Conservation (phyloP, 2,797 vertebrate genomes). For the Graptemys geographica region DNA sequence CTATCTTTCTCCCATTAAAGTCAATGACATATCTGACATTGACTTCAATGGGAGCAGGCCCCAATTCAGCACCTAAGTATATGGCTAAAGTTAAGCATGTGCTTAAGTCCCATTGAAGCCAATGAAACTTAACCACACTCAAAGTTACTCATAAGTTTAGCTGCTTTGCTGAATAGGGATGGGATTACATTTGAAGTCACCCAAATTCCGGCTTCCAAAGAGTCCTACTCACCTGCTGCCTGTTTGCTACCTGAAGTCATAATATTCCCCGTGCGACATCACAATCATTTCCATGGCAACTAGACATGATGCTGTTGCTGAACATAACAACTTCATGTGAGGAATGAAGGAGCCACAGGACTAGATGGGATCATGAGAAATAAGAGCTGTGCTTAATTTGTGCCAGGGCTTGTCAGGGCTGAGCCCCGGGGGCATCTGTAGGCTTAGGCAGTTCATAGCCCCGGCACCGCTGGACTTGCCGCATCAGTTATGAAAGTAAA, state of each 20-base stretch:
- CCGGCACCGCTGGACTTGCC: too few relatives aligned
- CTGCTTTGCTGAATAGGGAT: slow-evolving; percentile 34
- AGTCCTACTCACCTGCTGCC: neutral
- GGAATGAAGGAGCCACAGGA: neutral
- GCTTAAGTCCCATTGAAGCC: slow-evolving; percentile 10
- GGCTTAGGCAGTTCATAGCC: too few relatives aligned
- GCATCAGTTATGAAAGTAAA: too few relatives aligned
- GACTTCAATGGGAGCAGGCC: neutral
- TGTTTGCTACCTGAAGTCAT: accelerated
- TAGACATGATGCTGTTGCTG: neutral
- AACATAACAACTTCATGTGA: neutral
- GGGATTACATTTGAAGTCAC: neutral
- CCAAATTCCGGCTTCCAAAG: neutral
- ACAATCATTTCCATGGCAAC: neutral
- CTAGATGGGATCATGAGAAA: neutral
- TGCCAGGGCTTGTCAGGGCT: too few relatives aligned
- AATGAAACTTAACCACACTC: neutral
- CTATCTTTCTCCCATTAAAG: neutral
- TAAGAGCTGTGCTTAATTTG: neutral
- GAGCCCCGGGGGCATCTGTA: too few relatives aligned
- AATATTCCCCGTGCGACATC: neutral
- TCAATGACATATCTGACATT: slow-evolving; percentile 21
- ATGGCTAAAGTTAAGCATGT: neutral
- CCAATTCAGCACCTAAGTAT: slow-evolving; percentile 39
- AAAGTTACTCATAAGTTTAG: neutral